Base-by-base conservation (phyloP, 2,888 invertebrate genomes). In the Parnassius glacialis region DNA sequence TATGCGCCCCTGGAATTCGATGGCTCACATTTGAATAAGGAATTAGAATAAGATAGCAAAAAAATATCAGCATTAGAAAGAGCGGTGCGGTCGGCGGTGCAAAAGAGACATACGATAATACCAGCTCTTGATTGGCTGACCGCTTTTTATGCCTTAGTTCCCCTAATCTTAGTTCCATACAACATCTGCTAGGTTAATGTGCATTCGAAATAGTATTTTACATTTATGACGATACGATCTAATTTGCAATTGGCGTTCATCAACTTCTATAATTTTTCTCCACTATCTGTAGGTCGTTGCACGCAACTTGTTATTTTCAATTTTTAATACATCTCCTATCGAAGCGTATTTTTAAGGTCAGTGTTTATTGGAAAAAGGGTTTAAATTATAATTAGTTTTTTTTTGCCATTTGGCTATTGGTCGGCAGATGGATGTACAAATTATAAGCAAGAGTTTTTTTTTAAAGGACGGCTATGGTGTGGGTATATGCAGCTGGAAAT, bases 111-210 rank as follows among this genome's bases (percentile, higher is more conserved):
- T 77, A 69, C 67, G 70, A 81, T 69, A 70, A 75, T 62, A 69
- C 71, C 70, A 75, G 71, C 66, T 71, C 73, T 76, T 79, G 72
- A 90, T 91, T 90, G 90, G 90, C 84, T 87, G 89, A 87, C 87
- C 85, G 81, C 81, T 90, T 91, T 91, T 91, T 90, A 90, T 90
- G 85, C 83, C 73, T 90, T 88, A 90, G 87, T 90, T 90, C 90
- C 91, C 91, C 91, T 90, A 91, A 91, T 90, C 89, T 90, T 88
- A 79, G 83, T 87, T 88, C 87, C 83, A 84, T 85, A 83, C 80
- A 85, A 87, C 90, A 90, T 90, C 90, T 90, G 90, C 88, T 80
- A 70, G 79, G 77, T 74, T 85, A 83, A 87, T 87, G 84, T 85
- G 83, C 84, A 85, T 84, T 81, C 84, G 85, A 89, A 88, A 87